Evolutionary conservation across 1,140 invertebrate genomes (phyloP).

Genomic region (Euura lappo): DNA sequence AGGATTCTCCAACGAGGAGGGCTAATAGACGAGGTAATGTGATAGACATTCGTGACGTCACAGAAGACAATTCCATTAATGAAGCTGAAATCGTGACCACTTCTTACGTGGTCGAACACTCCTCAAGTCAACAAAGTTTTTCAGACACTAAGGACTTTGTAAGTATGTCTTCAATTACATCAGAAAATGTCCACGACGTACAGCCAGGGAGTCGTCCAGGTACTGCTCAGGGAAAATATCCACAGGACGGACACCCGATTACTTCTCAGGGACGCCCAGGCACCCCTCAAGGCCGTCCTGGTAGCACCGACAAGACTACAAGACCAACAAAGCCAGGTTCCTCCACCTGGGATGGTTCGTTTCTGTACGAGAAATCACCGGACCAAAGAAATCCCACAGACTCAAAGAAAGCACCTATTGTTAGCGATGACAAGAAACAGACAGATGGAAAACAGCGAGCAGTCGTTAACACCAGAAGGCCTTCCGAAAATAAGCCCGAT

Average conservation of each 20-base stretch:
- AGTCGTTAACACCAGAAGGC: background rate
- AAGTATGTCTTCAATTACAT: conserved; percentile 21
- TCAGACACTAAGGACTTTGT: conserved; percentile 25
- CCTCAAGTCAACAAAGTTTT: conserved; percentile 41
- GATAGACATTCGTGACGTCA: conserved; percentile 45
- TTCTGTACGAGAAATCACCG: background rate
- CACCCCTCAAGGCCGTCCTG: background rate
- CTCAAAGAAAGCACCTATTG: background rate
- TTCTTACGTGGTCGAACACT: conserved; percentile 50
- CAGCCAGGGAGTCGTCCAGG: background rate
- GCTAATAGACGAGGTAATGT: conserved; percentile 15
- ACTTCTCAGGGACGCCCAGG: background rate
- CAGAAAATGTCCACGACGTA: background rate
- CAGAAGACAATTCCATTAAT: conserved; percentile 49
- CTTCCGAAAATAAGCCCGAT: background rate
- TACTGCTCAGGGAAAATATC: background rate
- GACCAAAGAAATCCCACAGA: background rate
- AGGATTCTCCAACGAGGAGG: background rate
- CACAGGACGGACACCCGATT: background rate
- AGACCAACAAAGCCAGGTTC: background rate
- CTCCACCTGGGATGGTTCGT: background rate
- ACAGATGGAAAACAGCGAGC: background rate
- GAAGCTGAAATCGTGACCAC: conserved; percentile 44
- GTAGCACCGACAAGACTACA: background rate
- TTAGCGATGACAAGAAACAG: background rate